Percentiles rank a stretch among this genome's conserved stretches.
Conservation (phyloP, 2,888 invertebrate genomes). For the Apamea anceps region DNA sequence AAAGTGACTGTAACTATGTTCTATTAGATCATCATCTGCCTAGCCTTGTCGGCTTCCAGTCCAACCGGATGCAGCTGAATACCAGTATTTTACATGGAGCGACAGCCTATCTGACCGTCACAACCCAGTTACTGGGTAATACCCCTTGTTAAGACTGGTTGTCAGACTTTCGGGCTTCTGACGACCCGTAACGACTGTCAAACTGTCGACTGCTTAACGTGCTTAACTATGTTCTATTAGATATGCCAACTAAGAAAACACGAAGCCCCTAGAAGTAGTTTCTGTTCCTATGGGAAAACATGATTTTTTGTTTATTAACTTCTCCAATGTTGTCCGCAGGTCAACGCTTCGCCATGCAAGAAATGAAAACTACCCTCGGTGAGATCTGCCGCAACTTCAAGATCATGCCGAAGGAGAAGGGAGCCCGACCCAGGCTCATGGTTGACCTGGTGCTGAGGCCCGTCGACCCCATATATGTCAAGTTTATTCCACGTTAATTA, state of each 20-base stretch:
- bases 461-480: slow-evolving; percentile 79
- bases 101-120: no score
- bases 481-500: slow-evolving; percentile 65
- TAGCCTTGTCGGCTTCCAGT: no score
- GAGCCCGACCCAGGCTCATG: slow-evolving; percentile 80
- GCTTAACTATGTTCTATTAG: neutral
- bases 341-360: slow-evolving; percentile 92
- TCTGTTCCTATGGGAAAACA: neutral
- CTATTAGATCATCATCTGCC: neutral
- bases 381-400: slow-evolving; percentile 89
- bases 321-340: slow-evolving; percentile 79
- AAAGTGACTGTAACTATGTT: neutral
- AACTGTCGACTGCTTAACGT: no score
- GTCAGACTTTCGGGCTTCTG: no score
- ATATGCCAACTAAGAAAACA: neutral
- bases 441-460: slow-evolving; percentile 88
- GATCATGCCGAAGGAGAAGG: slow-evolving; percentile 85
- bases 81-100: no score
- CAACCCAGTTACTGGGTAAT: no score
- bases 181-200: no score
- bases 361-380: slow-evolving; percentile 91
- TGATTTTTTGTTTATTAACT: neutral
- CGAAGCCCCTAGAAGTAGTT: neutral
- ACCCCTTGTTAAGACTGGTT: no score
- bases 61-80: no score